Conservation (phyloP, 2,888 invertebrate genomes). For the Andrena flavipes region DNA sequence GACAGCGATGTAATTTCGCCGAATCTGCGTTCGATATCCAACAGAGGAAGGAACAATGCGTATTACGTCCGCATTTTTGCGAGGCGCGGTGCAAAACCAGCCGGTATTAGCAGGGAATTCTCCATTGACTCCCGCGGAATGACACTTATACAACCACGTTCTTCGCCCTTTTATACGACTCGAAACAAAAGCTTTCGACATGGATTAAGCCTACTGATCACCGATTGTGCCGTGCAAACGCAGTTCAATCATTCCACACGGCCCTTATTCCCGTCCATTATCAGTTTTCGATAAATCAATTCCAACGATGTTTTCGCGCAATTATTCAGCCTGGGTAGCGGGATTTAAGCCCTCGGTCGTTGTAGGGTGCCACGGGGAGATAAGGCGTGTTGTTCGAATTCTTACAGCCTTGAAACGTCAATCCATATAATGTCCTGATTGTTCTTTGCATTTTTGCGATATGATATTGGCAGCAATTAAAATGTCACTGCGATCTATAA, state of each 20-base stretch:
- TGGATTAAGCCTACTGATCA: constrained; percentile 19
- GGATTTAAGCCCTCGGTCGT: background rate
- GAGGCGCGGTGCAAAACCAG: background rate
- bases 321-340: background rate
- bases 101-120: background rate
- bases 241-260: constrained; percentile 39
- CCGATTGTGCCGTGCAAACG: background rate
- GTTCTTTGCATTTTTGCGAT: too few relatives aligned
- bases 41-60: background rate
- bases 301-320: constrained; percentile 18
- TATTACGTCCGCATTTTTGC: background rate
- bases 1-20: background rate
- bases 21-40: background rate
- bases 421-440: too few relatives aligned
- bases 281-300: constrained; percentile 36
- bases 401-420: too few relatives aligned
- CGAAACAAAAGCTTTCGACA: constrained; percentile 41
- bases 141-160: background rate
- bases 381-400: too few relatives aligned
- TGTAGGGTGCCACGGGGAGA: background rate
- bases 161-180: constrained; percentile 5
- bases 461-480: too few relatives aligned
- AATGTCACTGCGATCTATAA: too few relatives aligned
- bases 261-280: constrained; percentile 19
- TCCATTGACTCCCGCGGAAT: background rate